Conservation (phyloP, 1,140 invertebrate species). For the Drosophila ohnishii region DNA sequence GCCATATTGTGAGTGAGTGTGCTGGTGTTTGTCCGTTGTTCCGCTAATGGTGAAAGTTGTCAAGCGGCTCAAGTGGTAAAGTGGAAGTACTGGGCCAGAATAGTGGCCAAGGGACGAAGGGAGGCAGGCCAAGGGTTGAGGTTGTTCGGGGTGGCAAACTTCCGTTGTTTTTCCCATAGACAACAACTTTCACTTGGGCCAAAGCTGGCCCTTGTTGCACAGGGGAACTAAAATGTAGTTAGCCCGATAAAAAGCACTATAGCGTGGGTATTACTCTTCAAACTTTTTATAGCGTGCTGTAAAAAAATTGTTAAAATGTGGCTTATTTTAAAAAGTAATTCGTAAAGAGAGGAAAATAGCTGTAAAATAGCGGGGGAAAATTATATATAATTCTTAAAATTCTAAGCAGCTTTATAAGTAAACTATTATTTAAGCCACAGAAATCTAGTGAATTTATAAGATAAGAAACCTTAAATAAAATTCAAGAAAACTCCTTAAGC, state of each 20-base stretch:
- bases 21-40: slow-evolving; percentile 62
- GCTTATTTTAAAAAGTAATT: neutral
- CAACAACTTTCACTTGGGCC: slow-evolving; percentile 69
- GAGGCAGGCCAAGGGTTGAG: neutral
- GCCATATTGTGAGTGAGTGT: slow-evolving; percentile 48
- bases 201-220: slow-evolving; percentile 26
- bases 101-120: neutral
- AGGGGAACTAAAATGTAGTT: slow-evolving; percentile 49
- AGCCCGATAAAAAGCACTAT: slow-evolving; percentile 28
- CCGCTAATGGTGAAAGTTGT: slow-evolving; percentile 79
- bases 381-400: neutral
- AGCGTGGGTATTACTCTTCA: neutral
- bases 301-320: slow-evolving; percentile 8
- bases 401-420: neutral
- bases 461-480: neutral
- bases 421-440: neutral
- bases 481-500: neutral
- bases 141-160: slow-evolving; percentile 34
- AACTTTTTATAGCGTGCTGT: slow-evolving; percentile 26
- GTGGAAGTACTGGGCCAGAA: slow-evolving; percentile 19
- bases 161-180: slow-evolving; percentile 62
- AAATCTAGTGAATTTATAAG: neutral
- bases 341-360: too few species aligned
- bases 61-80: slow-evolving; percentile 63
- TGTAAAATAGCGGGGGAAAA: neutral